A percentile compares a stretch with the other conserved stretches of the same genome.
phyloP scores from a whole-genome alignment of 2,113 vertebrate species.

The Candoia aspera region DNA sequence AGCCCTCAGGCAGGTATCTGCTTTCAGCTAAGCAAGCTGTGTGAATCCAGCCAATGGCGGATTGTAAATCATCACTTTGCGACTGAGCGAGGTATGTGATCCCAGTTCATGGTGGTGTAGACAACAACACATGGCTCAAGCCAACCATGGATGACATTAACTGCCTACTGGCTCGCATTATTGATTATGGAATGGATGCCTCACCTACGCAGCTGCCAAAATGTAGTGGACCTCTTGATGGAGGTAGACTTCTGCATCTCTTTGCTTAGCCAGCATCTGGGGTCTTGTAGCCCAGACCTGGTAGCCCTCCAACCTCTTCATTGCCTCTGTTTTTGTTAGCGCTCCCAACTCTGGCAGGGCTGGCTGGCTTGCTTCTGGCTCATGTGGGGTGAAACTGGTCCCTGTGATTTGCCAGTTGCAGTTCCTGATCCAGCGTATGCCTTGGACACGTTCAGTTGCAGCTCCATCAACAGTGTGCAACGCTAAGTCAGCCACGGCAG shows the following conservation, averaged over 20 bases:
- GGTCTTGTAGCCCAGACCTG: background rate
- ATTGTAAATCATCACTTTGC: background rate
- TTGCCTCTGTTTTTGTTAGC: background rate
- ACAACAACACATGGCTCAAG: background rate
- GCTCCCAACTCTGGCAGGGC: background rate
- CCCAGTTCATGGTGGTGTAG: background rate
- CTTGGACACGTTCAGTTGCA: background rate
- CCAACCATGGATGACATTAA: background rate
- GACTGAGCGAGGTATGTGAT: background rate
- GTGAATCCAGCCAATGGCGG: background rate
- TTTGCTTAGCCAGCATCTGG: background rate
- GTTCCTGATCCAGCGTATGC: background rate
- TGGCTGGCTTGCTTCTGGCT: background rate
- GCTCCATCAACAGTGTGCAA: background rate
- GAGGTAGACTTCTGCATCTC: background rate
- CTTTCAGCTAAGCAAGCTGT: background rate
- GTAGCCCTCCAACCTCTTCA: background rate
- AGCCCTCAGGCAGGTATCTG: background rate
- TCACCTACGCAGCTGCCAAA: background rate
- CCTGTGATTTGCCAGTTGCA: background rate
- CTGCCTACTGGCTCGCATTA: background rate
- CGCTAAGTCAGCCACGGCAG: background rate
- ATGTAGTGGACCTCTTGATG: background rate
- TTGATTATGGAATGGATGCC: background rate
- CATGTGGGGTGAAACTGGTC: background rate